Evolutionary conservation across 1,140 invertebrate species (phyloP).

Genomic region (Trichonephila inaurata): DNA sequence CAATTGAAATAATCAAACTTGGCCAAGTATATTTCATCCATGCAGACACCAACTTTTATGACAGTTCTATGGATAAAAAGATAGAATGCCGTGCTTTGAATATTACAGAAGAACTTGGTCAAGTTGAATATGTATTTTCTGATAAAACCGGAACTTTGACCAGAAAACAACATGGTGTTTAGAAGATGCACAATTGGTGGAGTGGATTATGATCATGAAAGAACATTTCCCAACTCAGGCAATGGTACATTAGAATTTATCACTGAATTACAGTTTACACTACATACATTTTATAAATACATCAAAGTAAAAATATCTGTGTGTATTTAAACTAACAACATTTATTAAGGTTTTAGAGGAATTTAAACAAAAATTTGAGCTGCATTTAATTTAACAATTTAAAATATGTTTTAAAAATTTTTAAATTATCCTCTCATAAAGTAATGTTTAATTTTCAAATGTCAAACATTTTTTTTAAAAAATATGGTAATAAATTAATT

Average conservation of each 20-base stretch:
- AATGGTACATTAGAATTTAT: constrained; percentile 9
- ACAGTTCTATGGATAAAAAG: constrained; percentile 89
- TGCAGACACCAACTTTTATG: constrained; percentile 92
- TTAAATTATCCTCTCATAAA: no score
- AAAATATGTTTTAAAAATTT: not conserved
- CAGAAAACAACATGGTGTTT: constrained; percentile 99
- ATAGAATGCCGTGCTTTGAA: constrained; percentile 97
- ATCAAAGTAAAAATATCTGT: not conserved
- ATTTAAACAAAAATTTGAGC: no score
- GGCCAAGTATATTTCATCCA: constrained; percentile 98
- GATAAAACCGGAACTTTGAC: constrained; percentile 99
- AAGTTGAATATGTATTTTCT: constrained; percentile 97
- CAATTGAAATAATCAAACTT: constrained; percentile 97
- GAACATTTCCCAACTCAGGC: constrained; percentile 80
- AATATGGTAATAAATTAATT: no score
- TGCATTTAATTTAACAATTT: no score
- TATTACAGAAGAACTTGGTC: constrained; percentile 97
- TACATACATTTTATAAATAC: not conserved
- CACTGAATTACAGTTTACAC: no score
- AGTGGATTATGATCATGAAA: constrained; percentile 91
- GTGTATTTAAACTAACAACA: not conserved
- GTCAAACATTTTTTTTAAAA: no score
- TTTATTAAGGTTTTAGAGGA: not conserved
- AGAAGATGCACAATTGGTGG: constrained; percentile 93
- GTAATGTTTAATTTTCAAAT: no score